Evolutionary conservation across 2,888 invertebrate species (phyloP).

Genomic region (Oeneis ivallda): DNA sequence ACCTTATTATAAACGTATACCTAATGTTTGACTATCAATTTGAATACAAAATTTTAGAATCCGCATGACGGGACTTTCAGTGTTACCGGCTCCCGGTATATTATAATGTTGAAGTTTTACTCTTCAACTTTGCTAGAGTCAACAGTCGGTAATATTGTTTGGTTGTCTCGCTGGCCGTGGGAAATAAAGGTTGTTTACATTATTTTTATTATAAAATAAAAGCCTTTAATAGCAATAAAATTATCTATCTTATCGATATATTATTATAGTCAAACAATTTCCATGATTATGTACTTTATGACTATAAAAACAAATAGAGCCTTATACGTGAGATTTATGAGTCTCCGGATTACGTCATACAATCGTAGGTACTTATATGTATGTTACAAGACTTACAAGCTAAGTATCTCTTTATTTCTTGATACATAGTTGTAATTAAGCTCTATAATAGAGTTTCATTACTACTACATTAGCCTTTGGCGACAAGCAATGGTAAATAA

Average conservation of each 20-base stretch:
- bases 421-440: slow-evolving; percentile 33
- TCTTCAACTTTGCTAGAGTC: neutral
- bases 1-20: too few species aligned
- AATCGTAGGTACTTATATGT: slow-evolving; percentile 1
- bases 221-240: neutral
- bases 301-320: slow-evolving; percentile 22
- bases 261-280: slow-evolving; percentile 17
- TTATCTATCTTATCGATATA: slow-evolving; percentile 14
- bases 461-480: slow-evolving; percentile 21
- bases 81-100: too few species aligned
- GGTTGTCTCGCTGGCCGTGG: neutral
- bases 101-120: too few species aligned
- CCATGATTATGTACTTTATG: slow-evolving; percentile 11
- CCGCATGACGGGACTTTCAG: too few species aligned
- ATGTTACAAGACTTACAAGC: neutral
- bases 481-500: too few species aligned
- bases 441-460: slow-evolving; percentile 25
- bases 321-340: slow-evolving; percentile 33
- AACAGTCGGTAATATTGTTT: too few species aligned
- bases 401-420: slow-evolving; percentile 16
- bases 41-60: too few species aligned
- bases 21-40: too few species aligned
- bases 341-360: slow-evolving; percentile 28
- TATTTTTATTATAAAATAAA: slow-evolving; percentile 4
- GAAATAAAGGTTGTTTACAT: neutral